Conservation (phyloP, 2,888 invertebrate genomes). For the Drosophila quinaria region DNA sequence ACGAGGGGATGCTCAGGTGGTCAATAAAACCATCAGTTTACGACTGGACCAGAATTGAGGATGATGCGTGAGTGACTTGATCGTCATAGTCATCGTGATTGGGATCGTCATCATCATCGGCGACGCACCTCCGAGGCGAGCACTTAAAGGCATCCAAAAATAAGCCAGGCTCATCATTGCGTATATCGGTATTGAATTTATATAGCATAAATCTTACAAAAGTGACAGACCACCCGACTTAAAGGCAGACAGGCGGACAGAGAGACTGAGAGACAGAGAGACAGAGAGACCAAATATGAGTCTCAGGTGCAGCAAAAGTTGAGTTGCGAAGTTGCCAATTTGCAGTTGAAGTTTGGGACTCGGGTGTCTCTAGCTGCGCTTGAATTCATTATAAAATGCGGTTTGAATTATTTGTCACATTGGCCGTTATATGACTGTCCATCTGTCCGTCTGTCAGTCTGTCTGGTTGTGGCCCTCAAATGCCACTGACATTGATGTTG, state of each 20-base stretch:
- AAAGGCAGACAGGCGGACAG: not conserved
- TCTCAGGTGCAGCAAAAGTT: conserved; percentile 8
- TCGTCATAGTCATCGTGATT: conserved; percentile 19
- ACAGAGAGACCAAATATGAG: conserved; percentile 11
- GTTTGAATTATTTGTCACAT: conserved; percentile 76
- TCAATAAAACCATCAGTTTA: conserved; percentile 59
- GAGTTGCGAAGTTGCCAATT: not conserved
- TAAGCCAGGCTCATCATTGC: conserved; percentile 66
- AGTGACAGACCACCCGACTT: conserved; percentile 32
- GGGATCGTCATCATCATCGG: conserved; percentile 1
- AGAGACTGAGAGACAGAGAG: too few relatives aligned
- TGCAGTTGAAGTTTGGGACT: not conserved
- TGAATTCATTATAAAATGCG: conserved; percentile 73
- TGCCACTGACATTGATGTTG: conserved; percentile 71
- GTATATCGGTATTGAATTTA: conserved; percentile 63
- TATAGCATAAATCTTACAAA: conserved; percentile 62
- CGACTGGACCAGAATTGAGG: conserved; percentile 39
- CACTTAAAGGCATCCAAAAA: conserved; percentile 73
- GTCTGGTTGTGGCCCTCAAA: conserved; percentile 18
- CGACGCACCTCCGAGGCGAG: conserved; percentile 52
- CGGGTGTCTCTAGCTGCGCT: conserved; percentile 30
- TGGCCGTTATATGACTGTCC: conserved; percentile 53
- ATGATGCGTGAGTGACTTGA: conserved; percentile 64
- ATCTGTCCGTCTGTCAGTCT: conserved; percentile 58
- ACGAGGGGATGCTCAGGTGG: conserved; percentile 33